Conservation (phyloP, 2,888 invertebrate genomes). For the Himalopsyche anomala region DNA sequence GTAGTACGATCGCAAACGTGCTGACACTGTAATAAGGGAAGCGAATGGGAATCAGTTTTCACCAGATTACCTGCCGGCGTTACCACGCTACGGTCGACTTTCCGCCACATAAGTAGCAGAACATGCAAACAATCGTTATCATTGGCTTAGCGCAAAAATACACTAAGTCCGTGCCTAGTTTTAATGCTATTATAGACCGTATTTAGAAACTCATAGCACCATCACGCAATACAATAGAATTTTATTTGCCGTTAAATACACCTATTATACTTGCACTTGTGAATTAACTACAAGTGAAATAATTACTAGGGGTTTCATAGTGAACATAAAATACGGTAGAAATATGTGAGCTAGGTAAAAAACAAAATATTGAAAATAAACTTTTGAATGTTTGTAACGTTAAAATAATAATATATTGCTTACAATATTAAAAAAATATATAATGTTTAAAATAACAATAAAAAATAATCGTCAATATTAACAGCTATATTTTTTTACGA, state of each 20-base stretch:
- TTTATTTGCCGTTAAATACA: conserved; percentile 13
- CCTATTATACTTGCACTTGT: neutral
- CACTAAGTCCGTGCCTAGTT: neutral
- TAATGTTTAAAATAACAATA: no score
- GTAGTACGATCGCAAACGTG: conserved; percentile 36
- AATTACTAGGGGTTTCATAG: no score
- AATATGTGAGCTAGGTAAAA: no score
- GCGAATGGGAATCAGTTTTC: conserved; percentile 4
- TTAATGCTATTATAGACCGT: neutral
- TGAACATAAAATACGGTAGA: no score
- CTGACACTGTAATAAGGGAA: conserved; percentile 57
- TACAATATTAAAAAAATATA: no score
- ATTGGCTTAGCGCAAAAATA: conserved; percentile 26
- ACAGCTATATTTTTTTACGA: no score
- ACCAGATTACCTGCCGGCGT: neutral
- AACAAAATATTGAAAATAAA: no score
- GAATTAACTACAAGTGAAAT: no score
- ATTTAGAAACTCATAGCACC: neutral
- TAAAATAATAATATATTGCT: no score
- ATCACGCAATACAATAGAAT: neutral
- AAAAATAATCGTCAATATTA: no score
- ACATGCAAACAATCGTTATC: conserved; percentile 30
- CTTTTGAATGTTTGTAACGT: no score
- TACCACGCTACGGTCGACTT: neutral
- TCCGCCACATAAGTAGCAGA: neutral